These are phyloP conservation scores for Alloscopus bannaensis DNA, from an alignment of 2,888 invertebrate genomes.

Conservation along the genomic window DNA sequence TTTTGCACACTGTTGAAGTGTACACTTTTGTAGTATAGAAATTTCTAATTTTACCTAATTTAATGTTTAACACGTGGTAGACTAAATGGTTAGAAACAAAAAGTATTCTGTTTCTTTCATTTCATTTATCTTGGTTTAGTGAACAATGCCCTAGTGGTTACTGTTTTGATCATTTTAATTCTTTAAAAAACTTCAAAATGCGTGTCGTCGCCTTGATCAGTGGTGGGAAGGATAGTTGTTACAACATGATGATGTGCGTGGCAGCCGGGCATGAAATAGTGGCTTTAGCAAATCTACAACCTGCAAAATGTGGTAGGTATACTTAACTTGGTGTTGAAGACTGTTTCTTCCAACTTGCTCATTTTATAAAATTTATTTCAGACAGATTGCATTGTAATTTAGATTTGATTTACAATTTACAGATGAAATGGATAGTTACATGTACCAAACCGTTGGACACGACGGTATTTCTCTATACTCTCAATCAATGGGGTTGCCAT, in stretches of 20 bases:
- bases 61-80: too few relatives aligned
- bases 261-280: constrained; percentile 94
- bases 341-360: too few relatives aligned
- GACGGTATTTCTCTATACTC: constrained; percentile 94
- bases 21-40: too few relatives aligned
- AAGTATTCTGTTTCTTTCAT: constrained; percentile 2
- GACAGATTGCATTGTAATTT: not conserved
- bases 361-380: not conserved
- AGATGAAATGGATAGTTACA: constrained; percentile 97
- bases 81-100: too few relatives aligned
- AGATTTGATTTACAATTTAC: constrained; percentile 69
- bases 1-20: too few relatives aligned
- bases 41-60: too few relatives aligned
- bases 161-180: too few relatives aligned
- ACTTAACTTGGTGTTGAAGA: too few relatives aligned
- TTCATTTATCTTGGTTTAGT: not conserved
- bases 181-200: constrained; percentile 80
- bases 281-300: constrained; percentile 96
- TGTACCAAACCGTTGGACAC: constrained; percentile 99
- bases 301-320: constrained; percentile 84
- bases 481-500: constrained; percentile 93
- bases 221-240: constrained; percentile 99
- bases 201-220: constrained; percentile 92
- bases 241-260: constrained; percentile 98
- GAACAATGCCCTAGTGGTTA: not conserved